Base-by-base conservation (phyloP, 2,888 invertebrate species). In the Himalopsyche anomala region DNA sequence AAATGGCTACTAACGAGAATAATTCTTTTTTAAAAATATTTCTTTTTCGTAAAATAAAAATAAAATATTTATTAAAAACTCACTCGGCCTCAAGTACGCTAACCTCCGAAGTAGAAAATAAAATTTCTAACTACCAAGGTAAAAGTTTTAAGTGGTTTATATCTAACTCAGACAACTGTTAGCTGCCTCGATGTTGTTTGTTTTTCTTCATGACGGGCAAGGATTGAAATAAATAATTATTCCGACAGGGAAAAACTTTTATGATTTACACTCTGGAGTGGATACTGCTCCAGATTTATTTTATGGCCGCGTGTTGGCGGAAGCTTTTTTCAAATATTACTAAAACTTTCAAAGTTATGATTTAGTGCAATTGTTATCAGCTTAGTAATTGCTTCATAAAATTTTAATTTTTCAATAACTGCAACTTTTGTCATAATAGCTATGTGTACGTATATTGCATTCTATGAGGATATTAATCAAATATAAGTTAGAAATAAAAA, bases 71-170 rank as follows among this genome's bases (percentile, higher is more conserved):
- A 8, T 51, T 15, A 51, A 12, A 9, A 74, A 74, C 19, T 36
- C 36, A 28, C 74, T 84, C 74, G 83, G 84, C 83, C 82, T 80
- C 56, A 80, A 84, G 83, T 83, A 62, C 79, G 87, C 83, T 88
- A 81, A 87, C 87, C 87, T 74, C 74, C 87, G 88, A 88, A 81
- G 88, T 83, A 84, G 87, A 84, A 82, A 88, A 88, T 88, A 87
- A 88, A 88, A 86, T 87, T 88, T 86, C 80, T 80, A 45, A 86
- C 85, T 84, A 84, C 42, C 85, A 86, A 82, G 81, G 86, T 81
- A 86, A 85, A 88, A 88, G 85, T 88, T 88, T 88, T 87, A 88
- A 88, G 88, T 88, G 88, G 88, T 88, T 88, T 88, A 87, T 87
- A 83, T 82, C 85, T 83, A 85, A 86, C 86, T 80, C 80, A 80